Percentiles rank a stretch among this genome's conserved stretches.
phyloP scores from a whole-genome alignment of 2,888 invertebrate genomes.

The Escarpia spicata region DNA sequence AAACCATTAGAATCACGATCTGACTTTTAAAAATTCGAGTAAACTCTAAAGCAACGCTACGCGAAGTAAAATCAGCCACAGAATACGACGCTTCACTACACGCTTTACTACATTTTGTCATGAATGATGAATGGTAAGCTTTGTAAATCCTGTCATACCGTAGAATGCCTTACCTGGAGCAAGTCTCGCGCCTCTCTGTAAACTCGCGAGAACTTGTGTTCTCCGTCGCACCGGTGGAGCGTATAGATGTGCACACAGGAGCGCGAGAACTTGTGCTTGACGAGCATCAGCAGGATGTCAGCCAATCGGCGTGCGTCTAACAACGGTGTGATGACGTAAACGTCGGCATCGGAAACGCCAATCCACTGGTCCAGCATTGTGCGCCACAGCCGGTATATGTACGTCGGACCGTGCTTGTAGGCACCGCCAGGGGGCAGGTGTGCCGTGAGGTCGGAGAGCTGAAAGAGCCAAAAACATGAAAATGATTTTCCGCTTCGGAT shows the following conservation, averaged over 20 bases:
- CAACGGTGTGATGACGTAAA: conserved; percentile 42
- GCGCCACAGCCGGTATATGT: conserved; percentile 44
- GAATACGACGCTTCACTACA: too few species aligned
- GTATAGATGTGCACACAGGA: conserved; percentile 32
- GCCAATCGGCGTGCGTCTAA: conserved; percentile 40
- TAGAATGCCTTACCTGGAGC: neutral
- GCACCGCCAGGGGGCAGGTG: conserved; percentile 40
- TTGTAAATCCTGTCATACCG: neutral
- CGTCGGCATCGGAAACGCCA: conserved; percentile 28
- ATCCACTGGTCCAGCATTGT: conserved; percentile 42
- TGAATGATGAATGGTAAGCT: too few species aligned
- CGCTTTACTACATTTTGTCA: too few species aligned
- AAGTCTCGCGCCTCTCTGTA: conserved; percentile 39
- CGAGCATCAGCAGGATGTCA: conserved; percentile 40
- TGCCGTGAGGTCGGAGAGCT: conserved; percentile 37
- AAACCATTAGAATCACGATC: too few species aligned
- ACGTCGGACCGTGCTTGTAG: conserved; percentile 44
- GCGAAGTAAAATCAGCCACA: too few species aligned
- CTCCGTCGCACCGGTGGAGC: conserved; percentile 39
- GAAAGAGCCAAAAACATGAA: conserved; percentile 13
- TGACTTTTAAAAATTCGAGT: too few species aligned
- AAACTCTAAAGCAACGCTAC: too few species aligned
- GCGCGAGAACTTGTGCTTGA: conserved; percentile 38
- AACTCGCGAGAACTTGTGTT: conserved; percentile 40
- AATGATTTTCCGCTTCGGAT: neutral